Evolutionary conservation across 2,888 invertebrate species (phyloP).

Genomic region (Cyaniris semiargus): DNA sequence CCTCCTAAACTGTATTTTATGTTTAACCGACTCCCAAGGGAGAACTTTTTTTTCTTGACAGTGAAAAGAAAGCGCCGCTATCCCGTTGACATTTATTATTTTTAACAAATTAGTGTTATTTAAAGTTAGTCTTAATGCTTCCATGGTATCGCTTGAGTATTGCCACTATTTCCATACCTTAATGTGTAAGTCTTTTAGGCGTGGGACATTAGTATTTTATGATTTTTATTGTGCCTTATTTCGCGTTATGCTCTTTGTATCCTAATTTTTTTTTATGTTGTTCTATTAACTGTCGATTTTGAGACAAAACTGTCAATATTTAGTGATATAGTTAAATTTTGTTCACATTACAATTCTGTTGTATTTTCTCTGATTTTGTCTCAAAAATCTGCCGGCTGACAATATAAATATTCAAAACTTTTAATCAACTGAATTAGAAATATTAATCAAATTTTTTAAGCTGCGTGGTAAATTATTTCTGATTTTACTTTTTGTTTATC

Average conservation of each 20-base stretch:
- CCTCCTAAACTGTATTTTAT: neutral
- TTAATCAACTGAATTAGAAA: neutral
- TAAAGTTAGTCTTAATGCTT: conserved; percentile 28
- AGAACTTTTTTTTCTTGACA: neutral
- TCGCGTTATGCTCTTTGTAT: conserved; percentile 29
- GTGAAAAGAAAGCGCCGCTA: conserved; percentile 22
- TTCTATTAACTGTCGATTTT: conserved; percentile 24
- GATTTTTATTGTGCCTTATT: conserved; percentile 42
- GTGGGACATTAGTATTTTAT: conserved; percentile 32
- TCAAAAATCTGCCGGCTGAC: conserved; percentile 26
- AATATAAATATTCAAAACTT: neutral
- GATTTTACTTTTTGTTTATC: neutral
- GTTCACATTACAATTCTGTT: neutral
- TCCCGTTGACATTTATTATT: conserved; percentile 25
- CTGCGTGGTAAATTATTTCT: neutral
- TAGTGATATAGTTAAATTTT: conserved; percentile 28
- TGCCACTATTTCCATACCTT: conserved; percentile 29
- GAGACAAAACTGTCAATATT: conserved; percentile 17
- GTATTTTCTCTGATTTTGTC: conserved; percentile 18
- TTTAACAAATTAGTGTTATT: conserved; percentile 24
- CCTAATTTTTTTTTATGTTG: conserved; percentile 29
- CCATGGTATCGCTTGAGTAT: conserved; percentile 30
- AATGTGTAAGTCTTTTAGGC: conserved; percentile 26
- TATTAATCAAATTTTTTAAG: neutral
- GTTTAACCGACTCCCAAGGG: neutral